Conservation (phyloP, 2,888 invertebrate genomes). For the Neuroscelio doddi region DNA sequence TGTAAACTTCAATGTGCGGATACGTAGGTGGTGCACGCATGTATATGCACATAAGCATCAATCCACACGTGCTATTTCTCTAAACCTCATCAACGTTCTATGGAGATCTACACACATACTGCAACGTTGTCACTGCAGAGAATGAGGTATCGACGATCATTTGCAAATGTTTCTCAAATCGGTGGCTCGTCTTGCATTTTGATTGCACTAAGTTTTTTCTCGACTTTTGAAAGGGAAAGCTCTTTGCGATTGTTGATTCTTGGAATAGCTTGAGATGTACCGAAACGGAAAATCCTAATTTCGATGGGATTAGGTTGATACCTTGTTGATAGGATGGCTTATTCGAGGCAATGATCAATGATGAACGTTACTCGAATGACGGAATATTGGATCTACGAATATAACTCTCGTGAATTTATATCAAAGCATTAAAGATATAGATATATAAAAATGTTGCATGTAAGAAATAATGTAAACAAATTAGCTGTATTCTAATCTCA, state of each 20-base stretch:
- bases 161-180: conserved; percentile 47
- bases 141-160: conserved; percentile 38
- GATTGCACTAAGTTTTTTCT: conserved; percentile 33
- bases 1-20: conserved; percentile 30
- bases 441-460: too few species aligned
- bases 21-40: conserved; percentile 5
- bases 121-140: background rate
- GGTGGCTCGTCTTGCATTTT: conserved; percentile 42
- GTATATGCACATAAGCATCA: conserved; percentile 6
- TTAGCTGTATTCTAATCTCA: too few species aligned
- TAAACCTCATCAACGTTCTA: background rate
- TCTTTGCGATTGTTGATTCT: conserved; percentile 31
- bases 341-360: background rate
- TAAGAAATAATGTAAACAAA: too few species aligned
- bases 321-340: background rate
- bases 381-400: background rate
- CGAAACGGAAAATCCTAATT: conserved; percentile 26
- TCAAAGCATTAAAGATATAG: too few species aligned
- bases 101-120: background rate
- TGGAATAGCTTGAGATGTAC: background rate
- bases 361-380: background rate
- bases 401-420: too few species aligned
- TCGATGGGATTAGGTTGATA: conserved; percentile 5
- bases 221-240: conserved; percentile 41
- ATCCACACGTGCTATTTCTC: conserved; percentile 2